A percentile compares a stretch with the other conserved stretches of the same genome.
Evolutionary conservation across 2,888 invertebrate genomes (phyloP).

Genomic region (Girardia tigrina): DNA sequence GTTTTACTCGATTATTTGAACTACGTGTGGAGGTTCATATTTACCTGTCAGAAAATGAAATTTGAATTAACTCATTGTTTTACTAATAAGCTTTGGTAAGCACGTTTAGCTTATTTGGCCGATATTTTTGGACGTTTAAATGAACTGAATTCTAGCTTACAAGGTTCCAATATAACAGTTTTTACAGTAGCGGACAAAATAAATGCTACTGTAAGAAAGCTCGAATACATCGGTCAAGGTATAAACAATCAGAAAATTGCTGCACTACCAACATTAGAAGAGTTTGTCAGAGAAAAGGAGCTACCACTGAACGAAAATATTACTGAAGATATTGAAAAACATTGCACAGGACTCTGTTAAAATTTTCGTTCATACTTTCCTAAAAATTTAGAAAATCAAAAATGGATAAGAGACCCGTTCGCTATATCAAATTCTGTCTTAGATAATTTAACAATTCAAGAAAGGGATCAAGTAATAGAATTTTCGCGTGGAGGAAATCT

Average conservation of each 20-base stretch:
- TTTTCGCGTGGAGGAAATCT: not conserved
- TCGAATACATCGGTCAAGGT: not conserved
- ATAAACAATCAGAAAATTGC: not conserved
- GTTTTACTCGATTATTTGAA: not conserved
- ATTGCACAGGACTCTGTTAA: not conserved
- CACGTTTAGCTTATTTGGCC: not conserved
- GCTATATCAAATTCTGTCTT: too few species aligned
- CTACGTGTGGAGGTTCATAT: not conserved
- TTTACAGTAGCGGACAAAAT: not conserved
- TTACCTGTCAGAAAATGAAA: not conserved
- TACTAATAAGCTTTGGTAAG: not conserved
- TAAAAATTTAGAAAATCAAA: not conserved
- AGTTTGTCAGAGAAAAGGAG: not conserved
- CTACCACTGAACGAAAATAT: not conserved
- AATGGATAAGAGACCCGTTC: not conserved
- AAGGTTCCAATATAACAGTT: not conserved
- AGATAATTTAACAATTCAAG: not conserved
- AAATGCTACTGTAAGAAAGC: not conserved
- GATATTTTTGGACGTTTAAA: not conserved
- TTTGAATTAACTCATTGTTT: not conserved
- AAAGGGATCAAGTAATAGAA: not conserved
- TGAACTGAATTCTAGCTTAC: not conserved
- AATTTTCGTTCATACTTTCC: constrained; percentile 11
- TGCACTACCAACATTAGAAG: not conserved
- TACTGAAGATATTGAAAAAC: not conserved